A percentile compares a stretch with the other conserved stretches of the same genome.
Evolutionary conservation across 2,113 vertebrate species (phyloP).

Genomic region (Centrocercus urophasianus): DNA sequence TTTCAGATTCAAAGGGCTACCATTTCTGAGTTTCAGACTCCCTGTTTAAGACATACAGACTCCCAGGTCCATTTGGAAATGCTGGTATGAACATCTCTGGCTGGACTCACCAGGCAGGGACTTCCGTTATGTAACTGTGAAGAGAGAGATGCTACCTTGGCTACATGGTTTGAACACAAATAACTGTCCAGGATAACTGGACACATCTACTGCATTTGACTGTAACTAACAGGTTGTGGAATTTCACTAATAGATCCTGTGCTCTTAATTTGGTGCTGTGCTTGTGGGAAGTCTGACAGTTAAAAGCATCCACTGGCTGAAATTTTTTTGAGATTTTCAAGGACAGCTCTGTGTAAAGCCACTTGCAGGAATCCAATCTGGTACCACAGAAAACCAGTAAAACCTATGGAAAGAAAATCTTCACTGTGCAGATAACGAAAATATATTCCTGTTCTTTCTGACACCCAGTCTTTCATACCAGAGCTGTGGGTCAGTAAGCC

Average conservation of each 20-base stretch:
- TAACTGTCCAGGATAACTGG: neutral
- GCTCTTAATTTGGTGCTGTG: neutral
- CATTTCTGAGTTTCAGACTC: neutral
- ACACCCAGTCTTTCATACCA: neutral
- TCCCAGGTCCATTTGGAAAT: constrained; percentile 4
- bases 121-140: neutral
- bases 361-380: neutral
- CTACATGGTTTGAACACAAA: neutral
- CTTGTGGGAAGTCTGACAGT: neutral
- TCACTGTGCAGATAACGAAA: neutral
- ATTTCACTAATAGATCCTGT: neutral
- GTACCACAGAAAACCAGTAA: neutral
- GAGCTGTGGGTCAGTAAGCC: neutral
- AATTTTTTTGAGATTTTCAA: constrained; percentile 36
- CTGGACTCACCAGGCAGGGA: neutral
- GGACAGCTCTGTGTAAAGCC: neutral
- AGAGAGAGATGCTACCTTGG: neutral
- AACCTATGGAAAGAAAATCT: neutral
- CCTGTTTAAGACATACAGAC: constrained; percentile 6
- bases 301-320: neutral
- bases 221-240: neutral
- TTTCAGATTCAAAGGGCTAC: constrained; percentile 16
- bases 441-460: neutral
- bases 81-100: constrained; percentile 35
- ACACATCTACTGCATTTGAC: neutral